Base-by-base conservation (phyloP, 2,888 invertebrate species). In the Cephus spinipes region DNA sequence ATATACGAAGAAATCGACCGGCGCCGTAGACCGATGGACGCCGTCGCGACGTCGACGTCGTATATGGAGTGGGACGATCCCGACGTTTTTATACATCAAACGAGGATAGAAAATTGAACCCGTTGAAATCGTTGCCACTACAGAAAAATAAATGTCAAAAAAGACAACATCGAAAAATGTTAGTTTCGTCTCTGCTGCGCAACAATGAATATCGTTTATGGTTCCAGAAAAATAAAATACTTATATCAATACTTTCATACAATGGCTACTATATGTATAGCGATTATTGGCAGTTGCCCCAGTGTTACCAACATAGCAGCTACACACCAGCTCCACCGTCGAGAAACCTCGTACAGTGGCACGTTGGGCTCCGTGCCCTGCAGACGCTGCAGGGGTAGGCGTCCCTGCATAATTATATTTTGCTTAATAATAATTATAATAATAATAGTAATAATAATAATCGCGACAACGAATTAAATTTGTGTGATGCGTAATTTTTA, bases 301-400 rank as follows among this genome's bases (percentile, higher is more conserved):
- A 55, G 55, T 55, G 23, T 23, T 55, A 23, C 55, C 55, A 55
- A 55, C 55, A 55, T 9, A 40, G 23, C 9, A 55, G 55, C 55
- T 55, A 15, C 23, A 55, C 55, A 15, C 55, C 55, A 55, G 55
- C 55, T 55, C 55, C 55, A 55, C 55, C 55, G 23, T 55, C 55
- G 55, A 55, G 55, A 23, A 55, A 78, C 77, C 78, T 81, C 81
- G 81, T 82, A 82, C 85, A 86, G 86, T 86, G 81, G 81, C 82
- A 81, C 81, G 78, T 81, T 79, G 82, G 82, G 81, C 76, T 73
- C 80, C 23, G 55, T 23, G 55, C 55, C 55, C 80, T 79, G 80
- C 79, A 75, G 79, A 78, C 77, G 81, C 79, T 77, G 76, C 79
- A 75, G 73, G 74, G 76, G 74, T 55, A 76, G 77, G 74, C 79